Percentiles rank a stretch among this genome's conserved stretches.
Conservation (phyloP, 2,888 invertebrate species). For the Ichneumon xanthorius region DNA sequence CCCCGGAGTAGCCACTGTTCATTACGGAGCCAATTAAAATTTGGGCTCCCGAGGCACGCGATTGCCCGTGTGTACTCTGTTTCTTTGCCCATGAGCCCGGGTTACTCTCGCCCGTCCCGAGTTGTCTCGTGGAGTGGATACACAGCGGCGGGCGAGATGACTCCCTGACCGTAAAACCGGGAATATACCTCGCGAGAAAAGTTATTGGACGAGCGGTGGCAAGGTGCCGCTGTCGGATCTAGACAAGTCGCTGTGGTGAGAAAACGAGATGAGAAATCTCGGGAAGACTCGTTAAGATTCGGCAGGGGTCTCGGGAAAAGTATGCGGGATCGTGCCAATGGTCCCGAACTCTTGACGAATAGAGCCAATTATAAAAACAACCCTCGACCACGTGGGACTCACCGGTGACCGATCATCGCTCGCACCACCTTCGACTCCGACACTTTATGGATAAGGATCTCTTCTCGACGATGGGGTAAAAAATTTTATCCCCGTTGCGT, state of each 20-base stretch:
- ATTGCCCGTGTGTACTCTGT: slow-evolving; percentile 56
- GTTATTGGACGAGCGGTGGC: slow-evolving; percentile 45
- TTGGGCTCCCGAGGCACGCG: slow-evolving; percentile 73
- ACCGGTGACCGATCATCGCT: slow-evolving; percentile 72
- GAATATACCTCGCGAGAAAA: slow-evolving; percentile 58
- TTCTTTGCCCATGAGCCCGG: slow-evolving; percentile 30
- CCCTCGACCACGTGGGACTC: slow-evolving; percentile 68
- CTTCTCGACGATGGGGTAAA: slow-evolving; percentile 21
- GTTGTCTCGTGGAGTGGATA: slow-evolving; percentile 7
- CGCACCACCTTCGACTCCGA: slow-evolving; percentile 61
- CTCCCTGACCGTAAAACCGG: slow-evolving; percentile 57
- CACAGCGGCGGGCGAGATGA: neutral
- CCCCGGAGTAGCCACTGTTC: slow-evolving; percentile 68
- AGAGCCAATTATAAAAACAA: slow-evolving; percentile 72
- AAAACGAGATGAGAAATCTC: slow-evolving; percentile 52
- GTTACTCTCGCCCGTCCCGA: slow-evolving; percentile 2
- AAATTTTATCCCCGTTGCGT: slow-evolving; percentile 29
- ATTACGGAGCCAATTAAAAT: slow-evolving; percentile 74
- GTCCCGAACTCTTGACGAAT: slow-evolving; percentile 23
- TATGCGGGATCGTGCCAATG: slow-evolving; percentile 6
- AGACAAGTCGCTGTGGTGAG: slow-evolving; percentile 15
- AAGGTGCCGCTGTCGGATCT: slow-evolving; percentile 45
- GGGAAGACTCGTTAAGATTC: slow-evolving; percentile 70
- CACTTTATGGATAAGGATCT: slow-evolving; percentile 74
- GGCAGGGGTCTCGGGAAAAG: slow-evolving; percentile 67